Conservation (phyloP, 1,140 invertebrate genomes). For the Lordiphosa mommai region DNA sequence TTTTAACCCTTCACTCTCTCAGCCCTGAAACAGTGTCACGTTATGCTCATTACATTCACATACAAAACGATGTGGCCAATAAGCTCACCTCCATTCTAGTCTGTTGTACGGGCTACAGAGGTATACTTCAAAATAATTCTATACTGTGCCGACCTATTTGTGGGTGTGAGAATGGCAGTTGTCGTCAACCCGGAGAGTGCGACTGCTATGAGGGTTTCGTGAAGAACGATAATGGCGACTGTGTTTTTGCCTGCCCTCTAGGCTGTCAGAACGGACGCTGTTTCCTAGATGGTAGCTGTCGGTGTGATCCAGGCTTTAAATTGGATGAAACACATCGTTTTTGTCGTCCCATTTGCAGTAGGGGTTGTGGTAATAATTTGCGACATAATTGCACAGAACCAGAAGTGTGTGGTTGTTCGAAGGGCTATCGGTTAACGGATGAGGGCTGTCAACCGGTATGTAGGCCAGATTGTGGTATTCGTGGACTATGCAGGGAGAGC, state of each 20-base stretch:
- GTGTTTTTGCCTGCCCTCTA: slow-evolving; percentile 68
- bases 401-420: slow-evolving; percentile 65
- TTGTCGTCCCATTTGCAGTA: slow-evolving; percentile 80
- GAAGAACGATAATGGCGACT: slow-evolving; percentile 75
- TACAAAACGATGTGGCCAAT: slow-evolving; percentile 50
- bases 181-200: slow-evolving; percentile 82
- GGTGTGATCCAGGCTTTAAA: slow-evolving; percentile 84
- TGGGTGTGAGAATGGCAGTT: slow-evolving; percentile 82
- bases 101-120: slow-evolving; percentile 83
- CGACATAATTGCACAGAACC: slow-evolving; percentile 73
- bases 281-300: slow-evolving; percentile 80
- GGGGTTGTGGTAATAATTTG: slow-evolving; percentile 64
- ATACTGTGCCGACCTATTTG: slow-evolving; percentile 82
- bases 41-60: slow-evolving; percentile 27
- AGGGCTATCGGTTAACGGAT: slow-evolving; percentile 61
- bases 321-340: slow-evolving; percentile 80
- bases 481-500: slow-evolving; percentile 56
- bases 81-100: slow-evolving; percentile 43
- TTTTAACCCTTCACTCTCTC: neutral
- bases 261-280: slow-evolving; percentile 80
- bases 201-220: slow-evolving; percentile 82
- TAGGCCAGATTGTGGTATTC: slow-evolving; percentile 68
- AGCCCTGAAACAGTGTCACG: slow-evolving; percentile 50
- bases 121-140: slow-evolving; percentile 74
- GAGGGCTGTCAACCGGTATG: slow-evolving; percentile 64